Evolutionary conservation across 2,888 invertebrate species (phyloP).

Genomic region (Caenorhabditis japonica): DNA sequence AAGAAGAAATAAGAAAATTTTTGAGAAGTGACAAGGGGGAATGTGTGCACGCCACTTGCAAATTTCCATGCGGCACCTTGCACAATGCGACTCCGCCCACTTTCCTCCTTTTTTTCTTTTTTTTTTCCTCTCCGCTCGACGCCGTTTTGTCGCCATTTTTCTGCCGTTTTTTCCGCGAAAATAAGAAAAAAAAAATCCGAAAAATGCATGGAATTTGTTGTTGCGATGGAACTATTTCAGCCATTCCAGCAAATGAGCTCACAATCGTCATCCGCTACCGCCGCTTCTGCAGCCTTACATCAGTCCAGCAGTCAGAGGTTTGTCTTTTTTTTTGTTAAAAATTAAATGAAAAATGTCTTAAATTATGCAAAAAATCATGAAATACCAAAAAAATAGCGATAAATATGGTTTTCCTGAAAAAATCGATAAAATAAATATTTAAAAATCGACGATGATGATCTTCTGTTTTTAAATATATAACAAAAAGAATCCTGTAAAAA

Average conservation of each 20-base stretch:
- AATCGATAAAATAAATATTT: too few species aligned
- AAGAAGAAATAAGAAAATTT: constrained; percentile 1
- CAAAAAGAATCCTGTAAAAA: background rate
- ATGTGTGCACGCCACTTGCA: constrained; percentile 14
- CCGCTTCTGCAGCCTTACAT: constrained; percentile 14
- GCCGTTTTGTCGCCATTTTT: background rate
- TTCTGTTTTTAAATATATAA: background rate
- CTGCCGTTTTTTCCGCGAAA: background rate
- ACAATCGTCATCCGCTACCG: constrained; percentile 15
- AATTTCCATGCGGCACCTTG: constrained; percentile 15
- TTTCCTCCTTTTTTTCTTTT: background rate
- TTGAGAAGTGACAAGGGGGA: background rate
- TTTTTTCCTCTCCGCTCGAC: background rate
- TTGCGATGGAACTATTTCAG: background rate
- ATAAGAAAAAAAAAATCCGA: background rate
- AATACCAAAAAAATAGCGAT: background rate
- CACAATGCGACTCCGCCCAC: constrained; percentile 11
- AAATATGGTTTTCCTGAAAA: background rate
- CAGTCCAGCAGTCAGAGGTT: constrained; percentile 37
- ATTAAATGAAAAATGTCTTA: background rate
- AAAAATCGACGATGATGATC: background rate
- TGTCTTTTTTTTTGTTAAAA: constrained; percentile 4
- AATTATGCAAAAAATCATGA: background rate
- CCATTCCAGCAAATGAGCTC: constrained; percentile 32
- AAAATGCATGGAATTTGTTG: background rate